These are phyloP conservation scores for Leptobrachium leishanense DNA, from an alignment of 2,113 vertebrate species.

Conservation along the genomic window DNA sequence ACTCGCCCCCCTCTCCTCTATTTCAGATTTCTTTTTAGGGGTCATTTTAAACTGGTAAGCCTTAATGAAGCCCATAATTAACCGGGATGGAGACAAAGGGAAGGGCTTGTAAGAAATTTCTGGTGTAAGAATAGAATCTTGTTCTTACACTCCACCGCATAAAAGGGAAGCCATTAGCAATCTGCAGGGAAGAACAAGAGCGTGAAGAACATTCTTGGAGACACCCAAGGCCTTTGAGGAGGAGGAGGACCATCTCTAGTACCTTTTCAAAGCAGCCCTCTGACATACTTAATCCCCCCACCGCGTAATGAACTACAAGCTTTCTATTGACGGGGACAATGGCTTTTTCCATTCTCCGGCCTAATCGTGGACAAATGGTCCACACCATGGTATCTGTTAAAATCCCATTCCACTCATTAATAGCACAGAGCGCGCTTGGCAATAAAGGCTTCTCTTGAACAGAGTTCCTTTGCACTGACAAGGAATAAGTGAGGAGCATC, in stretches of 20 bases:
- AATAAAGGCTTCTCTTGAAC: conserved; percentile 63
- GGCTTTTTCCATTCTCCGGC: conserved; percentile 68
- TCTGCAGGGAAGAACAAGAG: conserved; percentile 61
- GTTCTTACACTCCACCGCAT: conserved; percentile 67
- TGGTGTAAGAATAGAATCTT: conserved; percentile 83
- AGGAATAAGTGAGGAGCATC: conserved; percentile 59
- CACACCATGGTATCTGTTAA: conserved; percentile 63
- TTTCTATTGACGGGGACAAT: conserved; percentile 79
- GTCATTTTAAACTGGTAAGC: conserved; percentile 45
- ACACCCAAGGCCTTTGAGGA: conserved; percentile 54
- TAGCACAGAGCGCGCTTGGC: conserved; percentile 48
- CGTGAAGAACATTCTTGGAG: conserved; percentile 60
- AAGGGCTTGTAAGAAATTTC: conserved; percentile 56
- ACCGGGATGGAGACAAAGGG: conserved; percentile 70
- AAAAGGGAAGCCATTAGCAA: conserved; percentile 69
- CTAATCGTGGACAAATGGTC: conserved; percentile 76
- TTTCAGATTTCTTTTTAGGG: conserved; percentile 27
- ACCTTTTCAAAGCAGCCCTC: conserved; percentile 70
- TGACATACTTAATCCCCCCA: conserved; percentile 77
- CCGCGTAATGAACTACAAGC: conserved; percentile 85
- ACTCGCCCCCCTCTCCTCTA: conserved; percentile 44
- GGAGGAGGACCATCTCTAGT: conserved; percentile 52
- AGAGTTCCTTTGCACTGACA: conserved; percentile 57
- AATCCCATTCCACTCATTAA: conserved; percentile 62
- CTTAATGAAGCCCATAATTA: conserved; percentile 64